Evolutionary conservation across 2,888 invertebrate genomes (phyloP).

Genomic region (Itoplectis maculator): DNA sequence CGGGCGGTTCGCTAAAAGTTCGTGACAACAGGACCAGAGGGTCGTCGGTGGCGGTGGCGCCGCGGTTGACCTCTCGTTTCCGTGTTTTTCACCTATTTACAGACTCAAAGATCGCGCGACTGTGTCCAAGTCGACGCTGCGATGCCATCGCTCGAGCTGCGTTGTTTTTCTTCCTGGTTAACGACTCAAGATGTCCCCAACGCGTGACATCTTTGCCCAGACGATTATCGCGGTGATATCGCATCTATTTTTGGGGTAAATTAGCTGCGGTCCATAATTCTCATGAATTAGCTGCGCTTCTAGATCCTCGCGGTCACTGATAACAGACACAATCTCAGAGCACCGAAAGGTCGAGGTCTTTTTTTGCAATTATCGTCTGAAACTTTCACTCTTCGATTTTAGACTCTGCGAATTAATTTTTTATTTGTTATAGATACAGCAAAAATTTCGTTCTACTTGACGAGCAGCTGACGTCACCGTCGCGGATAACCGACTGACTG

Average conservation of each 20-base stretch:
- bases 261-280: neutral
- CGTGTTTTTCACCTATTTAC: constrained; percentile 38
- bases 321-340: neutral
- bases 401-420: too few species aligned
- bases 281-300: too few species aligned
- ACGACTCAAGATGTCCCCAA: constrained; percentile 34
- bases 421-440: too few species aligned
- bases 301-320: too few species aligned
- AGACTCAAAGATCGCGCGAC: neutral
- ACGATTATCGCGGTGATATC: neutral
- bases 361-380: neutral
- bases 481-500: constrained; percentile 60
- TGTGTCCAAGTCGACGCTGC: neutral
- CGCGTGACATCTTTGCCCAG: neutral
- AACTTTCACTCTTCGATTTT: constrained; percentile 18
- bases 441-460: constrained; percentile 17
- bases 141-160: constrained; percentile 6
- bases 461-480: constrained; percentile 39
- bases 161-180: constrained; percentile 52
- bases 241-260: neutral
- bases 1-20: constrained; percentile 3
- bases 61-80: neutral
- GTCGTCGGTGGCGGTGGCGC: neutral
- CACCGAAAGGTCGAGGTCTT: neutral
- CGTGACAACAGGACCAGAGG: neutral